phyloP scores from a whole-genome alignment of 1,140 invertebrate species.

The Drosophila ficusphila region DNA sequence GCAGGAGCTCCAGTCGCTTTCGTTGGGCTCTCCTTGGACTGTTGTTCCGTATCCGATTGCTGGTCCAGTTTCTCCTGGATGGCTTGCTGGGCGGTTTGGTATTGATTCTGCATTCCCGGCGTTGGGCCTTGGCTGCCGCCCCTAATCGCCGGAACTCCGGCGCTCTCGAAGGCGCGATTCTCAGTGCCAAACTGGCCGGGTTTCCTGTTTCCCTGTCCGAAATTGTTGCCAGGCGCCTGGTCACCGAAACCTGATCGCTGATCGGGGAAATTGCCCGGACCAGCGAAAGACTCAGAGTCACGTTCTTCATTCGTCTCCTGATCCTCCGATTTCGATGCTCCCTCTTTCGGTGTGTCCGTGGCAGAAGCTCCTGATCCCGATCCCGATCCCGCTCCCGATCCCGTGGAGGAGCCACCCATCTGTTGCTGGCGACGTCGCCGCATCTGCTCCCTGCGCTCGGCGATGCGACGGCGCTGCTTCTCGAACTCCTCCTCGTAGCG shows the following conservation, averaged over 20 bases:
- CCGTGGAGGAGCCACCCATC: not conserved
- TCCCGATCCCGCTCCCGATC: not conserved
- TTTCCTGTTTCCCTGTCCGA: not conserved
- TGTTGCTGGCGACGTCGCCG: conserved; percentile 85
- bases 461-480: conserved; percentile 89
- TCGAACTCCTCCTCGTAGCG: conserved; percentile 94
- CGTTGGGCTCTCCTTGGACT: not conserved
- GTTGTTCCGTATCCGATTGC: not conserved
- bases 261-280: not conserved
- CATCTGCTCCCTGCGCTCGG: conserved; percentile 92
- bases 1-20: not conserved
- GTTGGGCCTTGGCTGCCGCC: not conserved
- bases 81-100: not conserved
- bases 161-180: not conserved
- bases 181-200: not conserved
- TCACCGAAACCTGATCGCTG: not conserved
- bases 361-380: no score
- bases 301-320: not conserved
- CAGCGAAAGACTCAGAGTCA: not conserved
- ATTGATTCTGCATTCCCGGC: not conserved
- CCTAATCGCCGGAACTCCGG: not conserved
- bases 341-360: not conserved
- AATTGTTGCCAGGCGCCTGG: no score
- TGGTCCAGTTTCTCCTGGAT: not conserved
- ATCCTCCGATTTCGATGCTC: not conserved